Conservation (phyloP, 2,888 invertebrate genomes). For the Horisme vitalbata region DNA sequence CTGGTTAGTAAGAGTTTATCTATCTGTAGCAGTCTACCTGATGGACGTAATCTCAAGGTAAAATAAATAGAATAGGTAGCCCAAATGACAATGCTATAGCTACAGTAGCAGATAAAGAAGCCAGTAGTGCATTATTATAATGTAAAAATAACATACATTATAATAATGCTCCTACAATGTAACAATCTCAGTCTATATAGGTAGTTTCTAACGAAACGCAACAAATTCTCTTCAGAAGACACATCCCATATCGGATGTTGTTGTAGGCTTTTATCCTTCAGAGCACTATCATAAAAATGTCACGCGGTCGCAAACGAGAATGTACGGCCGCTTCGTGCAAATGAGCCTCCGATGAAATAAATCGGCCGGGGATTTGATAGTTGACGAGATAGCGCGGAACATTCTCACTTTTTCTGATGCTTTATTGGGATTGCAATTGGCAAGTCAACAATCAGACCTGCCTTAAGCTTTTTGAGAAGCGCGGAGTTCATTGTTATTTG, state of each 20-base stretch:
- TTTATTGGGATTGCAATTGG: not conserved
- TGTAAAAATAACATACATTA: too few species aligned
- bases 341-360: constrained; percentile 70
- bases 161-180: too few species aligned
- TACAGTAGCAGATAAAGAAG: too few species aligned
- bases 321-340: constrained; percentile 72
- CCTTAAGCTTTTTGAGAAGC: too few species aligned
- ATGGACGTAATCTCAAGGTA: too few species aligned
- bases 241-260: constrained; percentile 34
- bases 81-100: too few species aligned
- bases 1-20: too few species aligned
- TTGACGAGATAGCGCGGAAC: constrained; percentile 66
- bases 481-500: too few species aligned
- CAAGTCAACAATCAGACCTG: too few species aligned
- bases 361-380: constrained; percentile 59
- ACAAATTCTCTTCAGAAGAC: constrained; percentile 15
- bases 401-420: constrained; percentile 36
- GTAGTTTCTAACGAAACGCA: constrained; percentile 12
- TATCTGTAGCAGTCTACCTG: too few species aligned
- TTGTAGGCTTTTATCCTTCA: constrained; percentile 59
- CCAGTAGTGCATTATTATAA: too few species aligned
- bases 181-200: not conserved
- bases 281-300: constrained; percentile 77
- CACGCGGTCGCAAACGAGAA: constrained; percentile 75
- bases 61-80: too few species aligned